Evolutionary conservation across 1,140 invertebrate species (phyloP), one percentile per base, ranked within the genome.

Genomic region (Anadara kagoshimensis): DNA sequence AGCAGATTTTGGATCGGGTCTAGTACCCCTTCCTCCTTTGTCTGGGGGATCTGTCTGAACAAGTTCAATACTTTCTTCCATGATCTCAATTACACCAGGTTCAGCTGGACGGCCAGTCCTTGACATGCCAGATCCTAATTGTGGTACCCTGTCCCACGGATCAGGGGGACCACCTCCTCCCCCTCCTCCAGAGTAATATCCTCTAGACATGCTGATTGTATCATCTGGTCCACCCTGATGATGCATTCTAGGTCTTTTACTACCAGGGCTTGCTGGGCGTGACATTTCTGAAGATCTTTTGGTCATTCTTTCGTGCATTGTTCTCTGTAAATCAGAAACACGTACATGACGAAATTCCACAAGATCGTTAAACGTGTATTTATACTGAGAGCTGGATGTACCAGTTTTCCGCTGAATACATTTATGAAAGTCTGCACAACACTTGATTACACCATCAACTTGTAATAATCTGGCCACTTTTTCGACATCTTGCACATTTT

Each of bases 401-500:
- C 68, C 73, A 44, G 68, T 66, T 66, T 57, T 44, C 18, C 8
- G 43, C 22, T 66, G 56, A 5, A 75, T 45, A 22, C 58, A 64
- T 59, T 75, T 75, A n/a, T 54, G 65, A 56, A 75, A 75, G 53
- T 75, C 73, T 36, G 63, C 36, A 54, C 67, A 70, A 58, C 73
- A 75, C 22, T 75, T 75, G 12, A 70, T 75, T 16, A 75, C 56
- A 70, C 68, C 66, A 45, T 75, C 73, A 26, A 75, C 73, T 57
- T 75, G 73, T 45, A 75, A 49, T 5, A 75, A 57, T 44, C 73
- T 44, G 22, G 68, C 73, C n/a, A 75, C 63, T 61, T 69, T 69
- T 44, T 75, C 73, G 2, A 75, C 68, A 61, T 75, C 67, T 66
- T 58, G 41, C 16, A 69, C 68, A 61, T 69, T 75, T 45, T 75